Base-by-base conservation (phyloP, 2,888 invertebrate species). In the Agrenia bidenticulata region DNA sequence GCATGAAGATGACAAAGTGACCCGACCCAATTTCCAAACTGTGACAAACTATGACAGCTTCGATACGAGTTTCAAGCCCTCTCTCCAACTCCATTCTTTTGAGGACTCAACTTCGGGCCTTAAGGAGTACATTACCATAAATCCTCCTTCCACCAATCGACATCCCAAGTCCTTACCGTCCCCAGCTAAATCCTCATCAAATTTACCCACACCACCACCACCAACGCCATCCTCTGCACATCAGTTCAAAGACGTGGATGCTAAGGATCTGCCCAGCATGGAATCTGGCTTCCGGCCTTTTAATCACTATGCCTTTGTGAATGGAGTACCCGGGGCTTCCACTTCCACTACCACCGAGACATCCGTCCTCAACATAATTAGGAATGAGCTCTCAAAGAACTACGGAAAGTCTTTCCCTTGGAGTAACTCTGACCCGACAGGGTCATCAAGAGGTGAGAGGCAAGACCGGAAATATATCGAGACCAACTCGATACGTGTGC, bases 271-370 rank as follows among this genome's bases (percentile, higher is more conserved):
- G 51, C 74, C 73, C 1, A 56, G 65, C 19, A 73, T 66, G 65
- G 73, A 76, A 45, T 65, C 67, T 15, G 76, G 76, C n/a, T 76
- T 76, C 26, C 64, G 70, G 15, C 68, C 72, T 7, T 66, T 61
- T 21, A 64, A 70, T 61, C 70, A 70, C 17, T 73, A 64, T 49
- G 72, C 72, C 41, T 61, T 63, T 51, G 9, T 58, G 1, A 67
- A 54, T 60, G 69, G 69, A 4, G 67, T 64, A 4, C 65, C 67
- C 2, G 60, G 59, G n/a, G 45, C 64, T 13, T 51, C 53, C 1
- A 49, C 51, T 9, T 39, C 56, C 2, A 32, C 56, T 21, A 57
- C 56, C 19, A 57, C 56, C 19, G 39, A 57, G 19, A n/a, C 56
- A n/a, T 57, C 56, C 7, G 32, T 57, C 19, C 24, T 57, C 27